Conservation (phyloP, 2,113 vertebrate genomes). For the Myiozetetes cayanensis region DNA sequence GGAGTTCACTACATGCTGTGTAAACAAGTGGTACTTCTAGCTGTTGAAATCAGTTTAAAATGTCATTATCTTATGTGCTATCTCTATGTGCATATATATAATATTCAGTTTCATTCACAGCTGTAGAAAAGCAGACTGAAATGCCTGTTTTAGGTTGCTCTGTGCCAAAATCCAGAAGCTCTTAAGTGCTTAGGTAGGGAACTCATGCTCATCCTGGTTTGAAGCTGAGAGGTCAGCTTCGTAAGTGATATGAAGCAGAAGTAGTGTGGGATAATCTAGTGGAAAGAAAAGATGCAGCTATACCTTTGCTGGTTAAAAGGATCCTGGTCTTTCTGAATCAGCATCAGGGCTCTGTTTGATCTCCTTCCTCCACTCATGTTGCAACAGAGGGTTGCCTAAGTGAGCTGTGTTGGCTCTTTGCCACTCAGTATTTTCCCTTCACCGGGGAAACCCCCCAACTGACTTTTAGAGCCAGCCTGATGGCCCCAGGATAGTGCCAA, state of each 20-base stretch:
- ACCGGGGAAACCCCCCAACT: slow-evolving; percentile 56
- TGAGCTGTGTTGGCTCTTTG: slow-evolving; percentile 52
- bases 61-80: neutral
- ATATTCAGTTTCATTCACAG: neutral
- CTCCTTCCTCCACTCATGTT: slow-evolving; percentile 49
- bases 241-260: neutral
- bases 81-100: neutral
- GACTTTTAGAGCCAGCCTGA: slow-evolving; percentile 32
- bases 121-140: neutral
- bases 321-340: slow-evolving; percentile 30
- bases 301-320: slow-evolving; percentile 27
- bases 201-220: neutral
- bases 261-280: neutral
- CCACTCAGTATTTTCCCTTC: slow-evolving; percentile 64
- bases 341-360: slow-evolving; percentile 34
- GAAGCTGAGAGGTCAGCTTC: neutral
- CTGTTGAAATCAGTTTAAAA: neutral
- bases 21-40: neutral
- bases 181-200: neutral
- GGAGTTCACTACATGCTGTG: neutral
- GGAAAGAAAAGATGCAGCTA: slow-evolving; percentile 4
- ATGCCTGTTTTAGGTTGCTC: neutral
- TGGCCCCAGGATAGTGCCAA: neutral
- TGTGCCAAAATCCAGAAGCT: neutral
- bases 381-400: slow-evolving; percentile 56